phyloP scores from a whole-genome alignment of 2,113 vertebrate species.

The Pterocles burchelli region DNA sequence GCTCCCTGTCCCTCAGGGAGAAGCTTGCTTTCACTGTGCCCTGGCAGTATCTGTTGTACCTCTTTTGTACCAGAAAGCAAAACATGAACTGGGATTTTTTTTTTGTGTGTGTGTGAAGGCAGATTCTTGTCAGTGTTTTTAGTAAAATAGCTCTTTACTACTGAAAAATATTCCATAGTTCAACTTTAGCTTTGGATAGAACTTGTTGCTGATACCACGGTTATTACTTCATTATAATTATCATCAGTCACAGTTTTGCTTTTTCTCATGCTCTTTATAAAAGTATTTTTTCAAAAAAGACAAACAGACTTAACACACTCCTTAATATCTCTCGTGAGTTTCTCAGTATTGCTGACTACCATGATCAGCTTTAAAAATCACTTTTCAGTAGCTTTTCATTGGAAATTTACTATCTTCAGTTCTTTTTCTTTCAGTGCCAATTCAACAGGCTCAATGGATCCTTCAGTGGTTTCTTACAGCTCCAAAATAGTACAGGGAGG shows the following conservation, averaged over 20 bases:
- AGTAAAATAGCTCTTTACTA: background rate
- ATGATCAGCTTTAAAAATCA: background rate
- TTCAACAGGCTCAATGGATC: background rate
- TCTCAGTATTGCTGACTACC: background rate
- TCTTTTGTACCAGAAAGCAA: background rate
- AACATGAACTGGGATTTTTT: background rate
- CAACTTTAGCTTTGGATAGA: background rate
- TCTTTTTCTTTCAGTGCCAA: background rate
- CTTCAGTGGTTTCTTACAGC: background rate
- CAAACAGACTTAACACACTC: background rate
- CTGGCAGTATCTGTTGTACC: background rate
- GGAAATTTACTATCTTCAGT: background rate
- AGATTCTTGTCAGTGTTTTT: background rate
- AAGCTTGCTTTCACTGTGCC: fast-evolving
- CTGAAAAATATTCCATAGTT: background rate
- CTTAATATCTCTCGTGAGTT: background rate
- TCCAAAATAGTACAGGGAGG: background rate
- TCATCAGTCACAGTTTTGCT: background rate
- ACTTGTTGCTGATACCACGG: background rate
- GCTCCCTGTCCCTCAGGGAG: background rate
- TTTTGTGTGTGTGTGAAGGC: background rate
- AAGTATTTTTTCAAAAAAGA: background rate
- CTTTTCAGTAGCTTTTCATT: background rate
- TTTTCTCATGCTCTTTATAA: background rate
- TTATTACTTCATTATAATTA: background rate